Evolutionary conservation across 2,113 vertebrate species (phyloP).

Genomic region (Barbus barbus): DNA sequence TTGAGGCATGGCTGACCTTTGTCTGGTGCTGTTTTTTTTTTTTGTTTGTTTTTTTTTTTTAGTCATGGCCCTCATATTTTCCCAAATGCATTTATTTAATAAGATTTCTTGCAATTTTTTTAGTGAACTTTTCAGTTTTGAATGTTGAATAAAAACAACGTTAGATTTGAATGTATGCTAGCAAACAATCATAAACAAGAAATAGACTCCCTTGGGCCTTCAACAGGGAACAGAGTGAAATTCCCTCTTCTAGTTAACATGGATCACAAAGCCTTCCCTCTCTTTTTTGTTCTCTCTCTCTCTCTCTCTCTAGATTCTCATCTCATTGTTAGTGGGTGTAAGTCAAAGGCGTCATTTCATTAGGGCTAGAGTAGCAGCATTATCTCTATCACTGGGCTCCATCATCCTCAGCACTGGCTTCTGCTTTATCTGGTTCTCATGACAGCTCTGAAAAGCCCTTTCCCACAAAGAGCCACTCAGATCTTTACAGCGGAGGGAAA

Average conservation of each 20-base stretch:
- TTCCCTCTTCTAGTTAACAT: conserved; percentile 29
- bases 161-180: background rate
- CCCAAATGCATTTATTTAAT: background rate
- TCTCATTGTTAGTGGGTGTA: conserved; percentile 3
- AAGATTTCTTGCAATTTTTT: background rate
- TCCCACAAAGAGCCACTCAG: conserved; percentile 25
- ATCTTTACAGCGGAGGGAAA: conserved; percentile 10
- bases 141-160: background rate
- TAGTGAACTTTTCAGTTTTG: conserved; percentile 4
- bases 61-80: background rate
- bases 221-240: background rate
- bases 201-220: background rate
- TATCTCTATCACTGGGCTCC: conserved; percentile 27
- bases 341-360: conserved; percentile 20
- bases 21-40: background rate
- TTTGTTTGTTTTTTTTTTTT: no score
- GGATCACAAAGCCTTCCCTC: conserved; percentile 9
- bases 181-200: conserved; percentile 28
- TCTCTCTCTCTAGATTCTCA: background rate
- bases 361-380: conserved; percentile 10
- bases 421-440: conserved; percentile 27
- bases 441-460: conserved; percentile 17
- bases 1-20: conserved; percentile 3
- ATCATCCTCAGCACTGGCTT: conserved; percentile 20
- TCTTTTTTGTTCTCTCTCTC: no score